Evolutionary conservation across 2,113 vertebrate species (phyloP).

Genomic region (Oplegnathus fasciatus): DNA sequence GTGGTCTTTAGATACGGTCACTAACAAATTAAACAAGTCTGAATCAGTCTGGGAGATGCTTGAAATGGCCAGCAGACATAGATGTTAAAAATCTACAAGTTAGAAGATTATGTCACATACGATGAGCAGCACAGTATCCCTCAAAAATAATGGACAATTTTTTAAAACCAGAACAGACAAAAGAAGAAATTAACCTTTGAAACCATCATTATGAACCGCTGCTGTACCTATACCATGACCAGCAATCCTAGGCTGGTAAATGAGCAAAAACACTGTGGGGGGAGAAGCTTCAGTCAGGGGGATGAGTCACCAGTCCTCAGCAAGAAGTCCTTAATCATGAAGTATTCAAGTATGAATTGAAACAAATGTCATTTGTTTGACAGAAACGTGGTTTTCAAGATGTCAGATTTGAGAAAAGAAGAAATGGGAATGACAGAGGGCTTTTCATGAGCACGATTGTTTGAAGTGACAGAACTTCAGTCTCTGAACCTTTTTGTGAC

Average conservation of each 20-base stretch:
- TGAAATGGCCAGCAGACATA: background rate
- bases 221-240: background rate
- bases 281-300: background rate
- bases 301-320: conserved; percentile 47
- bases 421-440: conserved; percentile 9
- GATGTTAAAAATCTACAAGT: background rate
- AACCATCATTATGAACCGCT: background rate
- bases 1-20: background rate
- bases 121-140: background rate
- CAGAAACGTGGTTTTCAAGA: conserved; percentile 39
- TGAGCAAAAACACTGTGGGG: too few relatives aligned
- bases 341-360: conserved; percentile 38
- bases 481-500: conserved; percentile 32
- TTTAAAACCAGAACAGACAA: background rate
- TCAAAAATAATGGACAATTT: background rate
- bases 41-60: background rate
- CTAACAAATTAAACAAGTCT: background rate
- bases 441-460: conserved; percentile 17
- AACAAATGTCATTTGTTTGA: conserved; percentile 55
- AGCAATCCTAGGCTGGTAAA: background rate
- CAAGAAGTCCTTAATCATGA: conserved; percentile 31
- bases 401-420: conserved; percentile 35
- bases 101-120: background rate
- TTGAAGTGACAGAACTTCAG: conserved; percentile 50
- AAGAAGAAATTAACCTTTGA: conserved; percentile 19